Conservation (phyloP, 2,797 vertebrate genomes). For the Alosa sapidissima region DNA sequence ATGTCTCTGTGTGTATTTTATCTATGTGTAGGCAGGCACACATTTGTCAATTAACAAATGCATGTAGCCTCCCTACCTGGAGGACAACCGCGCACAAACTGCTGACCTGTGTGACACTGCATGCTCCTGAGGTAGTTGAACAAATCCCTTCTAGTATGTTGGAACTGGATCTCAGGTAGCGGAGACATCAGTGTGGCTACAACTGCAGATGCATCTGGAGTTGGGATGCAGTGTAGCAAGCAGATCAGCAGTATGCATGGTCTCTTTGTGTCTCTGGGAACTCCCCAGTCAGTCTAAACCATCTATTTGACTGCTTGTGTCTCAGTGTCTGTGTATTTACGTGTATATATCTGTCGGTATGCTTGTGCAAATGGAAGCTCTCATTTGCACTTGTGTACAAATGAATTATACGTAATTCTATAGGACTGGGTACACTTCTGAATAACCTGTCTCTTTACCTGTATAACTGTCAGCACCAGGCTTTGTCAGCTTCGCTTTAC, state of each 20-base stretch:
- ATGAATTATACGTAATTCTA: conserved; percentile 21
- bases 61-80: conserved; percentile 64
- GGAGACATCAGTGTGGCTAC: neutral
- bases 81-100: conserved; percentile 66
- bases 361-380: conserved; percentile 47
- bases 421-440: conserved; percentile 67
- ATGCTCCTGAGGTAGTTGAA: conserved; percentile 13
- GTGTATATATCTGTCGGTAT: conserved; percentile 54
- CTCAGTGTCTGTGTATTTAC: conserved; percentile 51
- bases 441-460: conserved; percentile 55
- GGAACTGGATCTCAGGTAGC: neutral
- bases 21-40: conserved; percentile 44
- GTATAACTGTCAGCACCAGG: conserved; percentile 41
- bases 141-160: conserved; percentile 23
- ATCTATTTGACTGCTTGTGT: conserved; percentile 61
- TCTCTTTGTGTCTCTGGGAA: conserved; percentile 69
- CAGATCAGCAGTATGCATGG: conserved; percentile 56
- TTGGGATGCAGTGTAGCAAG: conserved; percentile 31
- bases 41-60: conserved; percentile 52
- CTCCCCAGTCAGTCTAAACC: conserved; percentile 39
- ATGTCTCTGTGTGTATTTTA: conserved; percentile 55
- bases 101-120: conserved; percentile 9
- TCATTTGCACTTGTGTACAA: conserved; percentile 52
- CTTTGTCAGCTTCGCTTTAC: conserved; percentile 31
- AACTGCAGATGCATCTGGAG: conserved; percentile 31